Conservation (phyloP, 2,797 vertebrate genomes). For the Hippopotamyrus pictus region DNA sequence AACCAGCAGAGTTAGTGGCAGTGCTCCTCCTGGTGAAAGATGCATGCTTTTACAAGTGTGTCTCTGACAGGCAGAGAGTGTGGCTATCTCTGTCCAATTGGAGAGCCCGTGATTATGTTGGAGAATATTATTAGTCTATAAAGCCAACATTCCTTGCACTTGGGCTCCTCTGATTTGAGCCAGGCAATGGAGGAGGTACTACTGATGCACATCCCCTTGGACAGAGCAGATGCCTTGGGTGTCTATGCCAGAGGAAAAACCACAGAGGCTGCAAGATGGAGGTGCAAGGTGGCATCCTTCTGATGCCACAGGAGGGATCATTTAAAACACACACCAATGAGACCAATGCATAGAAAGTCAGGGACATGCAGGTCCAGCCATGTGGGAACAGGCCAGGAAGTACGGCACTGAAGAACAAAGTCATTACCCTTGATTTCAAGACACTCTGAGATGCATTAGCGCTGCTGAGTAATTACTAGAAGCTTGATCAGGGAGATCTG, state of each 20-base stretch:
- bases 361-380: background rate
- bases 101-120: background rate
- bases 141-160: background rate
- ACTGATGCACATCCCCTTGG: background rate
- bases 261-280: background rate
- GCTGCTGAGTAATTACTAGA: slow-evolving; percentile 65
- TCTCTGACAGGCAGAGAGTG: background rate
- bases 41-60: background rate
- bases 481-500: slow-evolving; percentile 67
- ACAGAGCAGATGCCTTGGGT: background rate
- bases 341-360: background rate
- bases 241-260: background rate
- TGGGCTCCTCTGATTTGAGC: background rate
- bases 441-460: slow-evolving; percentile 65
- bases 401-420: slow-evolving; percentile 56
- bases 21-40: background rate
- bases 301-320: background rate
- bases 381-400: background rate
- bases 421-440: slow-evolving; percentile 68
- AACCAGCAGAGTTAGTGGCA: slow-evolving; percentile 15
- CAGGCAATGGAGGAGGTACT: background rate
- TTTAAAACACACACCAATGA: background rate
- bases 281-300: background rate
- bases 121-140: background rate
- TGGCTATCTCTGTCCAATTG: background rate